Conservation (phyloP, 2,113 vertebrate genomes). For the Nycticebus coucang region DNA sequence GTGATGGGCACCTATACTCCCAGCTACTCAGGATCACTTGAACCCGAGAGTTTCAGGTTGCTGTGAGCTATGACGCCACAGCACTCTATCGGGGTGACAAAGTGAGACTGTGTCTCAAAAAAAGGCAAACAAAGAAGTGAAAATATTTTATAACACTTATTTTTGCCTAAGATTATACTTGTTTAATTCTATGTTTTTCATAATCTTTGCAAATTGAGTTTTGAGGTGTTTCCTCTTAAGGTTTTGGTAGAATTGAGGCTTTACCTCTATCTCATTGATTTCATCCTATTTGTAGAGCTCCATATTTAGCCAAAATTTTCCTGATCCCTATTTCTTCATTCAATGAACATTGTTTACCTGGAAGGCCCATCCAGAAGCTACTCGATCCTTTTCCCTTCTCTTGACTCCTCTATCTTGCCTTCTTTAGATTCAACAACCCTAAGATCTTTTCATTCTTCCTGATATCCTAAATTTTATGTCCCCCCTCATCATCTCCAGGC, state of each 20-base stretch:
- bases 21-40: no score
- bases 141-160: not conserved
- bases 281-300: not conserved
- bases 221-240: not conserved
- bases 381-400: not conserved
- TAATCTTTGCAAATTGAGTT: not conserved
- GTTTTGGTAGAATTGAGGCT: not conserved
- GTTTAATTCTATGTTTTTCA: constrained; percentile 13
- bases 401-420: not conserved
- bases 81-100: no score
- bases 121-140: not conserved
- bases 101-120: no score
- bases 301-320: not conserved
- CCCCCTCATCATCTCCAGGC: no score
- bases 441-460: not conserved
- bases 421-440: not conserved
- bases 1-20: no score
- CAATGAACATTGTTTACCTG: not conserved
- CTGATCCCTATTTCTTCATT: not conserved
- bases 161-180: not conserved
- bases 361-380: not conserved
- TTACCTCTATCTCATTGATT: not conserved
- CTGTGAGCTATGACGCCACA: no score
- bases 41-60: no score
- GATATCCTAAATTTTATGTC: not conserved